Base-by-base conservation (phyloP, 2,113 vertebrate genomes). In the Tenebrosternarchus preto region DNA sequence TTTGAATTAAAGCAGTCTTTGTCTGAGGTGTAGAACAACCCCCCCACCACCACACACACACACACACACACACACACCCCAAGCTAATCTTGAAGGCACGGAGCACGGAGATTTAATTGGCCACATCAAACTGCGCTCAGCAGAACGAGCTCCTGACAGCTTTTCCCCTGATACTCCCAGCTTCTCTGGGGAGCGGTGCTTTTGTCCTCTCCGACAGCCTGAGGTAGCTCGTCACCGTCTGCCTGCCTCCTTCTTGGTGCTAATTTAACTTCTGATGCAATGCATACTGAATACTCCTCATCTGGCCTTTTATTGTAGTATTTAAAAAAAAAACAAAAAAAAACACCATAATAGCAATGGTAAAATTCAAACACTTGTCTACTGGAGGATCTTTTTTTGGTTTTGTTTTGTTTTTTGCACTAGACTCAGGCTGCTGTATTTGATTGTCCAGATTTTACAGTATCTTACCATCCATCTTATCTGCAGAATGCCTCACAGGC, bases 241-340 rank as follows among this genome's bases (percentile, higher is more conserved):
- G 3, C 67, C 53, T 72, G 25, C 31, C 55, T 77, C 68, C 25
- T 60, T 55, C 69, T 55, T 20, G 80, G 84, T 85, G 84, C 84
- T 82, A 82, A 63, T 17, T 46, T 72, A 76, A 53, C 53, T 53
- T 67, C 36, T 68, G 56, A 77, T 77, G 73, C 80, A 77, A 73
- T 31, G 20, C 68, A 27, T 31, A 15, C 56, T 46, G 36, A 59
- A 46, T 55, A 12, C 33, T 36, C 19, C 25, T 59, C 19, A 27
- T 36, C n/a, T 9, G 46, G 2, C 12, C 72, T 22, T 2, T 50
- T 50, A 50, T 15, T 50, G 43, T 15, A 50, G 43, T 50, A 1
- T 50, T 50, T 15, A 4, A 36, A 36, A 36, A 36, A 27, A n/a
- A n/a, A n/a, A n/a, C n/a, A n/a, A n/a, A n/a, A n/a, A n/a, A n/a